Percentiles rank a stretch among this genome's conserved stretches.
Conservation (phyloP, 2,113 vertebrate genomes). For the Aphelocoma coerulescens region DNA sequence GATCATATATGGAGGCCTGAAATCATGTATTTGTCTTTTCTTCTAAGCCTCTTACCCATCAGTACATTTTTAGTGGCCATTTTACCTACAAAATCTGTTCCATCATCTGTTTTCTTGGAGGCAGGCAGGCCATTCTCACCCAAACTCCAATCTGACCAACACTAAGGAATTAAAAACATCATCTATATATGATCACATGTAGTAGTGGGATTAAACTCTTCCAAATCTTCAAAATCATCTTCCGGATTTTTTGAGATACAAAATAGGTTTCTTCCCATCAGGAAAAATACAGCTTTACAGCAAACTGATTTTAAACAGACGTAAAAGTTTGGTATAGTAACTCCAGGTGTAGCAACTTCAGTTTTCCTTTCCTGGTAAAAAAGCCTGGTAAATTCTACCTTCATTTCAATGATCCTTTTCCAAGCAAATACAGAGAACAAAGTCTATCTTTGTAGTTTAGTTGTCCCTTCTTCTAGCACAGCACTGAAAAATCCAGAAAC, state of each 20-base stretch:
- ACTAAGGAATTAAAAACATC: neutral
- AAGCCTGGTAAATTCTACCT: neutral
- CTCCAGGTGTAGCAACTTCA: neutral
- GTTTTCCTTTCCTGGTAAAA: neutral
- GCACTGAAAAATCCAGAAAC: neutral
- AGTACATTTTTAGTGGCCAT: neutral
- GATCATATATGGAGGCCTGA: neutral
- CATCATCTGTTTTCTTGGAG: neutral
- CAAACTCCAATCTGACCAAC: neutral
- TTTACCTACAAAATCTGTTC: neutral
- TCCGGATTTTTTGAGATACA: neutral
- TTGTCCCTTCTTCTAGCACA: neutral
- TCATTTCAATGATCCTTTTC: neutral
- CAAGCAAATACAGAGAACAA: neutral
- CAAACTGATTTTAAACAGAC: neutral
- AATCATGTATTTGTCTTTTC: neutral
- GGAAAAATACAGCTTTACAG: neutral
- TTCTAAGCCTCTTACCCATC: neutral
- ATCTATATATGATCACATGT: neutral
- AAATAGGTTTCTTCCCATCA: neutral
- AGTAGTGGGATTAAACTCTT: neutral
- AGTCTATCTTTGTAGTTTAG: neutral
- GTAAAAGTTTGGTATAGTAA: neutral
- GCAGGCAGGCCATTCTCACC: neutral
- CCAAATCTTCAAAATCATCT: neutral